Evolutionary conservation across 2,113 vertebrate genomes (phyloP).

Genomic region (Ceyx cyanopectus): DNA sequence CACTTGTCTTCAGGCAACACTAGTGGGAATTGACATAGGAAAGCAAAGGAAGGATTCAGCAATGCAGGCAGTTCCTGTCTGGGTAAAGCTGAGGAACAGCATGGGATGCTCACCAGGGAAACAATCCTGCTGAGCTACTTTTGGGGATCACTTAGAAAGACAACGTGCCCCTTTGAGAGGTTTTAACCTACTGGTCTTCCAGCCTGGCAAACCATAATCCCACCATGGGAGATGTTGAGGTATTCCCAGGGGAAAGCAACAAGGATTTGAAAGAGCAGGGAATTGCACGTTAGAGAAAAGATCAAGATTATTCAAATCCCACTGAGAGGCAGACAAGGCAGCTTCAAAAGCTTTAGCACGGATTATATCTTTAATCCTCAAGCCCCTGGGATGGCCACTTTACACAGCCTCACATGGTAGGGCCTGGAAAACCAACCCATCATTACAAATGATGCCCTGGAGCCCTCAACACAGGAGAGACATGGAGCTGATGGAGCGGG

Average conservation of each 20-base stretch:
- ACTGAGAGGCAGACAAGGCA: neutral
- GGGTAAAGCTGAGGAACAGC: neutral
- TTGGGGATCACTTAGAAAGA: neutral
- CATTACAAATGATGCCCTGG: neutral
- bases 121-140: neutral
- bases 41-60: neutral
- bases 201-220: neutral
- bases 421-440: neutral
- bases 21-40: fast-evolving
- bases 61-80: neutral
- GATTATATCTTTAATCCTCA: neutral
- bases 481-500: too few relatives aligned
- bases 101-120: neutral
- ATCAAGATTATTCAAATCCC: neutral
- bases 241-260: neutral
- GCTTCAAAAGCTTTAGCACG: neutral
- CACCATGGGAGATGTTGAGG: fast-evolving
- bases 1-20: neutral
- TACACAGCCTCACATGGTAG: fast-evolving
- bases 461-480: too few relatives aligned
- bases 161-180: neutral
- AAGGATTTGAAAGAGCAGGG: neutral
- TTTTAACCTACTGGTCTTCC: neutral
- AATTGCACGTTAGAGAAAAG: neutral
- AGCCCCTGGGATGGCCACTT: neutral